Evolutionary conservation across 2,113 vertebrate genomes (phyloP).

Genomic region (Ceyx margarethae): DNA sequence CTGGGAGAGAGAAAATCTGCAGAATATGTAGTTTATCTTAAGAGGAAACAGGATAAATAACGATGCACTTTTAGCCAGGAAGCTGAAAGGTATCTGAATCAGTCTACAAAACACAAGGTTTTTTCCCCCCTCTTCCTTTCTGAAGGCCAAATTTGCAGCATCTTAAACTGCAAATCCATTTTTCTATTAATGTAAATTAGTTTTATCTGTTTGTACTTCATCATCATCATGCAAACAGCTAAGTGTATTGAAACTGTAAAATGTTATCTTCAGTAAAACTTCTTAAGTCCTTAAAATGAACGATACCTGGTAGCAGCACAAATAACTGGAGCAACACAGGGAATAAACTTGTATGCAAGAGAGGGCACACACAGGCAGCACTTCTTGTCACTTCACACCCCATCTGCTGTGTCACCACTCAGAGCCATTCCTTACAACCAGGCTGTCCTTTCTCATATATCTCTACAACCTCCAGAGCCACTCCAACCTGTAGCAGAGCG

Average conservation of each 20-base stretch:
- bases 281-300: not conserved
- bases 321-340: not conserved
- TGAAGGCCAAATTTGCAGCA: not conserved
- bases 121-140: not conserved
- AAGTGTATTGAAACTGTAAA: not conserved
- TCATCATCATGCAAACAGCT: not conserved
- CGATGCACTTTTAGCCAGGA: not conserved
- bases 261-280: not conserved
- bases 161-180: not conserved
- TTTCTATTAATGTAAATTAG: not conserved
- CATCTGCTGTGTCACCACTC: not conserved
- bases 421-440: not conserved
- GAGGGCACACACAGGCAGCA: not conserved
- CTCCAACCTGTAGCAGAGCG: not conserved
- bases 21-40: not conserved
- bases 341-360: accelerated
- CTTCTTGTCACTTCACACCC: not conserved
- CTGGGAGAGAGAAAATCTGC: not conserved
- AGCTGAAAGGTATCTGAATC: not conserved
- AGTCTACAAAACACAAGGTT: not conserved
- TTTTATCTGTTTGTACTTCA: not conserved
- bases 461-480: not conserved
- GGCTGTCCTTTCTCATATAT: not conserved
- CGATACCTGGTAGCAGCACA: not conserved
- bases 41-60: not conserved